Base-by-base conservation (phyloP, 1,140 invertebrate genomes). In the Drosophila nasuta region DNA sequence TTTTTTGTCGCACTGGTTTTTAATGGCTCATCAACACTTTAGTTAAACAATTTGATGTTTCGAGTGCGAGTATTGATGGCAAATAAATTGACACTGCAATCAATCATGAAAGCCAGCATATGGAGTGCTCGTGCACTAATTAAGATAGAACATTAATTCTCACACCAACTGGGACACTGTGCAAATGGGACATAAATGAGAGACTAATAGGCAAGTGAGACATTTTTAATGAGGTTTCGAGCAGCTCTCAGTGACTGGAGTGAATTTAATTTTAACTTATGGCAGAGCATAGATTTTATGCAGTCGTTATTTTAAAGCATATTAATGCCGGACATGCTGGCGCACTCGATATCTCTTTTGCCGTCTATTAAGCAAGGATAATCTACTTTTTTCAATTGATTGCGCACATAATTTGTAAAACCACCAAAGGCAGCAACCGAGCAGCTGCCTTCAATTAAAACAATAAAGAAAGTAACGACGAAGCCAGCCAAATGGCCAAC, bases 31-130 rank as follows among this genome's bases (percentile, higher is more conserved):
- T 82, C 75, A 87, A 72, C 67, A 82, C 79, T 75, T 72, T 71
- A 58, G 52, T 78, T 57, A 63, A 54, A 48, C 75, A 72, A 52
- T 56, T 79, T 64, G 56, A 75, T 83, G 60, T 69, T 35, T 13
- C 35, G 60, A 25, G 52, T 70, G 78, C 75, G 64, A 30, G 57
- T 70, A 81, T 78, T 85, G 72, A 87, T 87, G 82, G 57, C 78
- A 79, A 82, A 86, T 82, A 79, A 85, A 85, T 82, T 81, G 70
- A 76, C 65, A 58, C 58, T 69, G 78, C 71, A 78, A 86, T 87
- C 79, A 87, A 86, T 87, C 79, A 85, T 54, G 35, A 56, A 33
- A 20, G 33, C 57, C 6, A 20, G 48, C 82, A 81, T 78, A 75
- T 87, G 70, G 46, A 45, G 41, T 41, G 46, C 15, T 43, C n/a